phyloP scores from a whole-genome alignment of 2,888 invertebrate species.

The Eristalis pertinax region DNA sequence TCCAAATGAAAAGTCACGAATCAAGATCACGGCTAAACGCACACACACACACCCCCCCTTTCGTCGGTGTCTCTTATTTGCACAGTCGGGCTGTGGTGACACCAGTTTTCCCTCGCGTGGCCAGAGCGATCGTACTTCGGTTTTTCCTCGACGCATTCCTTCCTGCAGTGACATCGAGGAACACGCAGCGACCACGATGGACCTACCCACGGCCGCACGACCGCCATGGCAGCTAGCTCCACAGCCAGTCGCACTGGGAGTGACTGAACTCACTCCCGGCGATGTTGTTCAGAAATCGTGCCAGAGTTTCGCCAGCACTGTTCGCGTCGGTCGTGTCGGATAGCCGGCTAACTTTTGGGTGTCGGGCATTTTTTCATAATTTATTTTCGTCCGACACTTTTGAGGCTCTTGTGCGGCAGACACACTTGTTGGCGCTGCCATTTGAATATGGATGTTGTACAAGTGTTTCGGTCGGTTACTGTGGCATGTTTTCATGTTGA shows the following conservation, averaged over 20 bases:
- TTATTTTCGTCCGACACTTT: conserved; percentile 42
- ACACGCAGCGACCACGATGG: conserved; percentile 31
- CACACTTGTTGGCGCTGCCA: conserved; percentile 6
- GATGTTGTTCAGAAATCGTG: conserved; percentile 62
- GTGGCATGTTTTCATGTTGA: conserved; percentile 55
- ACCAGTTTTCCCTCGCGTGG: conserved; percentile 61
- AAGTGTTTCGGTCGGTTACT: conserved; percentile 51
- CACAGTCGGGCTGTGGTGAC: conserved; percentile 49
- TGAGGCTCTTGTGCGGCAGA: conserved; percentile 1
- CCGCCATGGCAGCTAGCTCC: not conserved
- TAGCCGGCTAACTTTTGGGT: conserved; percentile 50
- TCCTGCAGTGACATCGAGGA: conserved; percentile 37
- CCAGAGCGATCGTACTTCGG: conserved; percentile 12
- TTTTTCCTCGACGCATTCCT: conserved; percentile 34
- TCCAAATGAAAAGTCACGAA: conserved; percentile 73
- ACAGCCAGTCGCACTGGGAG: not conserved
- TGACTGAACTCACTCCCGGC: conserved; percentile 41
- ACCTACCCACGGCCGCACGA: conserved; percentile 35
- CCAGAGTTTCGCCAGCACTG: conserved; percentile 48
- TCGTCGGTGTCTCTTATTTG: conserved; percentile 20
- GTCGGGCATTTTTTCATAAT: conserved; percentile 8
- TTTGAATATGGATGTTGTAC: conserved; percentile 54
- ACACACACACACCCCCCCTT: conserved; percentile 25
- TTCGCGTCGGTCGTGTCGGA: not conserved
- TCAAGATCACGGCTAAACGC: conserved; percentile 75